phyloP scores from a whole-genome alignment of 2,888 invertebrate genomes.

The Phaedon cochleariae region DNA sequence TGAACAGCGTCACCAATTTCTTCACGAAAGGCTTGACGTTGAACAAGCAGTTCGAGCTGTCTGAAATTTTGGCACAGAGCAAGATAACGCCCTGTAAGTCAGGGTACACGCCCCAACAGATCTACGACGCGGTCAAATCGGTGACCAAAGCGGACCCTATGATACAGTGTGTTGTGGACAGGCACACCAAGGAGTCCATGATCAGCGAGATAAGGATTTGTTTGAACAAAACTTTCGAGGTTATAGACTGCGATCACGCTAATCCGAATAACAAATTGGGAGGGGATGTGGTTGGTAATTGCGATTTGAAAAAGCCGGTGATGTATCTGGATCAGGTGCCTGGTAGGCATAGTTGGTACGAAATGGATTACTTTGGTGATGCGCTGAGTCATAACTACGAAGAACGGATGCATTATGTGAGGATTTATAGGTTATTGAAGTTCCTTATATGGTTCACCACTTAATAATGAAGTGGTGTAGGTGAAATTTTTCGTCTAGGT shows the following conservation, averaged over 20 bases:
- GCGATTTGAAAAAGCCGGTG: slow-evolving; percentile 65
- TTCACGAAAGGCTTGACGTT: slow-evolving; percentile 68
- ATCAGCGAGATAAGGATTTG: slow-evolving; percentile 79
- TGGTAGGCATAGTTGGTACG: slow-evolving; percentile 40
- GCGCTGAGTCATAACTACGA: slow-evolving; percentile 37
- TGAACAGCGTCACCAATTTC: slow-evolving; percentile 74
- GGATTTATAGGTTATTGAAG: slow-evolving; percentile 67
- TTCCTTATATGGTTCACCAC: slow-evolving; percentile 72
- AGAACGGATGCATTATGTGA: slow-evolving; percentile 53
- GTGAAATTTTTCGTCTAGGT: background rate
- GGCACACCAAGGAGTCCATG: slow-evolving; percentile 66
- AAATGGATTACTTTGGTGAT: slow-evolving; percentile 39
- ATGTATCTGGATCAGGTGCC: slow-evolving; percentile 68
- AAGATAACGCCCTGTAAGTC: slow-evolving; percentile 67
- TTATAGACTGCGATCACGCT: slow-evolving; percentile 74
- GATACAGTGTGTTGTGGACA: slow-evolving; percentile 72
- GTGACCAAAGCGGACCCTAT: slow-evolving; percentile 68
- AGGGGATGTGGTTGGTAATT: slow-evolving; percentile 68
- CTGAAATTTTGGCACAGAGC: slow-evolving; percentile 65
- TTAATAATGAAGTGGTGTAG: slow-evolving; percentile 52
- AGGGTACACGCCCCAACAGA: slow-evolving; percentile 62
- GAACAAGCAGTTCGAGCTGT: slow-evolving; percentile 70
- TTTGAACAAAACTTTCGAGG: slow-evolving; percentile 71
- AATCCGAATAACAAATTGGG: slow-evolving; percentile 47
- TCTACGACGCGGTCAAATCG: slow-evolving; percentile 66